Base-by-base conservation (phyloP, 2,797 vertebrate species). In the Bryconaethiops microstoma region DNA sequence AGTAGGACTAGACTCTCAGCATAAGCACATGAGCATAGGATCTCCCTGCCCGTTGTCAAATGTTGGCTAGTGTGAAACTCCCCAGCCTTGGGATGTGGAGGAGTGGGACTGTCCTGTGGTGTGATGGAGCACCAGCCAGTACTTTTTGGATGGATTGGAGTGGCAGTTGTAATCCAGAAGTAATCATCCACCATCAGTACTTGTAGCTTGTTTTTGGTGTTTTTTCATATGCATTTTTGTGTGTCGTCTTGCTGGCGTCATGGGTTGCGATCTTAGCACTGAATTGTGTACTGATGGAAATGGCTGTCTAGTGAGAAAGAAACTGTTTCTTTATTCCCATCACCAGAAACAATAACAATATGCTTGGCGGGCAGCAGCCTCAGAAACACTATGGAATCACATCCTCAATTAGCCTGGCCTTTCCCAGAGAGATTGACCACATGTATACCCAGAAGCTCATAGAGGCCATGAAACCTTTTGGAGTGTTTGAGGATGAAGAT, bases 401-500 rank as follows among this genome's bases (percentile, higher is more conserved):
- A 9, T 96, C 96, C 82, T 95, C 97, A 50, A 96, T 98, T 85
- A 98, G 96, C 88, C 93, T 96, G 82, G 96, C 96, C 70, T 92
- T 93, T 87, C 96, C 97, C 52, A 92, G 95, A 85, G 96, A 97
- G 74, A 93, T 95, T 75, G 97, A 99, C 91, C 92, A 94, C 84
- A 88, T 96, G 87, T 95, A 96, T 83, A 97, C 97, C 55, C 94
- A 95, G 87, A 97, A 95, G 81, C 93, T 99, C 78, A 94, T 96
- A 59, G 97, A 99, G 86, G 94, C 96, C 16, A 96, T 99, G 96
- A 96, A 96, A 87, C 95, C 96, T 39, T 98, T 97, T 90, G 97
- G 96, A 39, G 96, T 98, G 40, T 99, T 98, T 94, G 97, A 99
- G 92, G 96, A 98, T 82, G 95, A 97, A 85, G 95, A 96, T 83